Percentiles rank a stretch among this genome's conserved stretches.
These are phyloP conservation scores for Harpegnathos saltator DNA, from an alignment of 1,140 invertebrate genomes.

Conservation along the genomic window DNA sequence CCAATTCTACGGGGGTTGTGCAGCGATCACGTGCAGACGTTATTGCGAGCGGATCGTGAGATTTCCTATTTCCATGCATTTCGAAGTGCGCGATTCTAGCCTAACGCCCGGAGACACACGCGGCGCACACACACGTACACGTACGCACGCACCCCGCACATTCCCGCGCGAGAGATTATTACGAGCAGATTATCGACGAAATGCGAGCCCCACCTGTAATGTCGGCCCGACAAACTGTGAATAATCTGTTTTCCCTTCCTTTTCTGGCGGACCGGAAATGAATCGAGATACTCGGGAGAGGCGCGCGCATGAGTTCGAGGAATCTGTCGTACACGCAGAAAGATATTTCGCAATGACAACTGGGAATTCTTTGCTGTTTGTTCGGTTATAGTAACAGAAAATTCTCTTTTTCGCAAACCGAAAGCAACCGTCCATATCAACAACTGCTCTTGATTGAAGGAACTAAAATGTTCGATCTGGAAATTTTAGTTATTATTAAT, in stretches of 20 bases:
- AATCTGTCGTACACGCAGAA: no score
- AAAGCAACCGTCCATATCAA: no score
- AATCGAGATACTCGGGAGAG: not conserved
- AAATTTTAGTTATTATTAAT: no score
- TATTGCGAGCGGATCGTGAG: constrained; percentile 69
- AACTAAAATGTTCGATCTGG: no score
- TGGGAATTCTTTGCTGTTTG: no score
- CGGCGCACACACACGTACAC: no score
- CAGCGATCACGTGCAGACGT: constrained; percentile 73
- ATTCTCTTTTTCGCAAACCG: no score
- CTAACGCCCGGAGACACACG: constrained; percentile 38
- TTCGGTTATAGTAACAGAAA: no score
- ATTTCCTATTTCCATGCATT: constrained; percentile 74
- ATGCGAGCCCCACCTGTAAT: constrained; percentile 24
- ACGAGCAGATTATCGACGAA: constrained; percentile 52
- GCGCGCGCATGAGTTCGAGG: no score
- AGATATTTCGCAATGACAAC: no score
- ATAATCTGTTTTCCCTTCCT: constrained; percentile 30
- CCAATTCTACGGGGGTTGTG: constrained; percentile 66
- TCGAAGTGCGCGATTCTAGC: constrained; percentile 52
- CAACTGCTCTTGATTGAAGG: no score
- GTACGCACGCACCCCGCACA: not conserved
- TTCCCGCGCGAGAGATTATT: constrained; percentile 49
- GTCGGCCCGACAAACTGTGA: constrained; percentile 40
- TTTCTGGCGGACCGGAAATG: not conserved